These are phyloP conservation scores for Cetoscarus ocellatus DNA, from an alignment of 2,797 vertebrate species.

Conservation along the genomic window DNA sequence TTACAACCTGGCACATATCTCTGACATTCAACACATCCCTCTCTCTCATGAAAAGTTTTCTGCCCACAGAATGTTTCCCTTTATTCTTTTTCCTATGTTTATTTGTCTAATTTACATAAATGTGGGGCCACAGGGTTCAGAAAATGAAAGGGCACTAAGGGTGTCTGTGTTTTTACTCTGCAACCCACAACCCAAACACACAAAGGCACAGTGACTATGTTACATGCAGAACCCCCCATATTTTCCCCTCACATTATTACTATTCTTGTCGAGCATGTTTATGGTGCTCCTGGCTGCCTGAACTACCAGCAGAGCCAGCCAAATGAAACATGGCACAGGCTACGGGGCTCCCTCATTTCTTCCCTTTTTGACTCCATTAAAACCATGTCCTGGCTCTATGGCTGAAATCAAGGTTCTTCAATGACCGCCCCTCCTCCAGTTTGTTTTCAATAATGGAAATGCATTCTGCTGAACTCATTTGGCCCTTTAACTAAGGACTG, in stretches of 20 bases:
- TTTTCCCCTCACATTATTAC: constrained; percentile 52
- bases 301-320: constrained; percentile 33
- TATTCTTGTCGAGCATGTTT: constrained; percentile 62
- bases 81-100: constrained; percentile 50
- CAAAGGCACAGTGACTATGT: constrained; percentile 9
- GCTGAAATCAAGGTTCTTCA: constrained; percentile 18
- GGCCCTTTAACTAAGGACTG: neutral
- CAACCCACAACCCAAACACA: constrained; percentile 16
- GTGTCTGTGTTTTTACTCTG: constrained; percentile 26
- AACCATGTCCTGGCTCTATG: constrained; percentile 2
- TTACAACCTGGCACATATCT: constrained; percentile 54
- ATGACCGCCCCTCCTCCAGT: constrained; percentile 12
- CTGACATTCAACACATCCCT: constrained; percentile 42
- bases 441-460: constrained; percentile 12
- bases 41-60: constrained; percentile 22
- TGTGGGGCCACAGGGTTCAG: constrained; percentile 19
- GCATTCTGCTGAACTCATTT: constrained; percentile 6
- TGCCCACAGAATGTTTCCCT: constrained; percentile 45
- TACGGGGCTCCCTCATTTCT: constrained; percentile 34
- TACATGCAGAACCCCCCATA: constrained; percentile 24
- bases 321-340: constrained; percentile 63
- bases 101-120: constrained; percentile 46
- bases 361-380: constrained; percentile 29
- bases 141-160: constrained; percentile 11
- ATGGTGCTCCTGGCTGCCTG: constrained; percentile 47